Evolutionary conservation across 30 jellyfish, hydroid and myxozoan genomes (phyloP).

Genomic region (Hydractinia echinata): DNA sequence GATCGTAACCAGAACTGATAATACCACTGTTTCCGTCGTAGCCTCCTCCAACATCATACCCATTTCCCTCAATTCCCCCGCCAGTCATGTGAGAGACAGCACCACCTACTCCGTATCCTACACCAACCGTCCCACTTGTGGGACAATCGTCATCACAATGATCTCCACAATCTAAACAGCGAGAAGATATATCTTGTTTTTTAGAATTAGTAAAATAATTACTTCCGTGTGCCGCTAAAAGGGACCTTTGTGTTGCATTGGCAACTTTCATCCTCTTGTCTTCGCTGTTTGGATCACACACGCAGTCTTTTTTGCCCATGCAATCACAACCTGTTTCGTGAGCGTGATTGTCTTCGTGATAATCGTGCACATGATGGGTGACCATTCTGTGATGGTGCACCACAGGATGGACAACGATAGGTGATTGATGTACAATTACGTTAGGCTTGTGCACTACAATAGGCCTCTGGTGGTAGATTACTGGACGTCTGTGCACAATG

Average conservation of each 20-base stretch:
- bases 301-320: slow-evolving; percentile 72
- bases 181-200: slow-evolving; percentile 20
- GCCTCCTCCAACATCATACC: not conserved
- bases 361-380: slow-evolving; percentile 45
- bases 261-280: not conserved
- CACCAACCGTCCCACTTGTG: slow-evolving; percentile 31
- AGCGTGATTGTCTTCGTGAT: slow-evolving; percentile 54
- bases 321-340: slow-evolving; percentile 66
- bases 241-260: slow-evolving; percentile 15
- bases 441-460: slow-evolving; percentile 79
- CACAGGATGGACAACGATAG: slow-evolving; percentile 73
- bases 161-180: slow-evolving; percentile 27
- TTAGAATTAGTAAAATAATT: slow-evolving; percentile 9
- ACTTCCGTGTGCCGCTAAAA: slow-evolving; percentile 15
- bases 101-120: slow-evolving; percentile 15
- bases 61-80: not conserved
- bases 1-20: not conserved
- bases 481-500: slow-evolving; percentile 78
- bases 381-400: slow-evolving; percentile 57
- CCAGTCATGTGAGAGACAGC: too few species aligned
- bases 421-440: slow-evolving; percentile 83
- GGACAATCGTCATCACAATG: slow-evolving; percentile 22
- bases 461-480: slow-evolving; percentile 79
- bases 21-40: not conserved
- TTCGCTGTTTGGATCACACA: slow-evolving; percentile 48